Base-by-base conservation (phyloP, 2,797 vertebrate species). In the Babyrousa celebensis region DNA sequence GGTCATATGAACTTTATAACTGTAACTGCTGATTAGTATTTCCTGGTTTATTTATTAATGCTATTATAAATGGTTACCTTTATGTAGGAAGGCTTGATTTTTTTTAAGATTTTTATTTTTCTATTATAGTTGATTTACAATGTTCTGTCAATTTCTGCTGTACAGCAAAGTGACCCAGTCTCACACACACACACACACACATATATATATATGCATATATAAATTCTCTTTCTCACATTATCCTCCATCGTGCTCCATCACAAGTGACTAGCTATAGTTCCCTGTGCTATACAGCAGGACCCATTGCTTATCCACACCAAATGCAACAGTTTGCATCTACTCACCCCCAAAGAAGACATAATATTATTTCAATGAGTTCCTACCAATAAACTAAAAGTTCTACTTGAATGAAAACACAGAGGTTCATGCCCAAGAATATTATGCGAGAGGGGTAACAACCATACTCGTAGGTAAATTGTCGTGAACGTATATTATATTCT, bases 1-100 rank as follows among this genome's bases (percentile, higher is more conserved):
- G 70, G 6, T 80, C 27, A 36, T 43, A 88, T 67, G 63, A 83
- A 82, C 71, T 89, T 91, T 71, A 32, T 91, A 74, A 23, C n/a
- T 70, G 58, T 27, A 87, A 67, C 23, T 23, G 20, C 12, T 65
- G 60, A 16, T 80, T 2, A 54, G 4, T n/a, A 32, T 60, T 70
- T 56, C 8, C 27, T 78, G 68, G 54, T n/a, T 87, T 60, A 25
- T 17, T 72, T 88, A 62, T 75, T 84, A 48, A 72, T 40, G 5
- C 43, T 25, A 23, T 43, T 17, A 32, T 29, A 89, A 77, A 52
- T 20, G 16, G 0, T 62, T 79, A 20, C 8, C 79, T 78, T 87
- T n/a, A 20, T 67, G 43, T 79, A 92, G 56, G 20, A 43, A 93
- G 52, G 63, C 1, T 0, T 40, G 23, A 48, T 48, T 48, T 48